Conservation (phyloP, 92 coral and sea anemone genomes). For the Muricea muricata region DNA sequence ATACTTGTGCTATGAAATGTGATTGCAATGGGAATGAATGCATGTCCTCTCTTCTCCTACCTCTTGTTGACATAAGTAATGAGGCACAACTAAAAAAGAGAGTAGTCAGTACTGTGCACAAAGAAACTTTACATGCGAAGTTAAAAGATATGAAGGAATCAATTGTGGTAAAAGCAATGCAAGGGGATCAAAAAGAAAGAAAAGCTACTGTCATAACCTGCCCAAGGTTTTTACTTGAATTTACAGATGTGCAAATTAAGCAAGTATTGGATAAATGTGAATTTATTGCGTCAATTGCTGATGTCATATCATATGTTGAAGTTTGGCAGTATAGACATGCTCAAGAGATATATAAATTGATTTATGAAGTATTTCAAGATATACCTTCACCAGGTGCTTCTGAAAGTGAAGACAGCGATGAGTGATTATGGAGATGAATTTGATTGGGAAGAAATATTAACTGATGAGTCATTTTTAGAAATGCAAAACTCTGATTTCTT, state of each 20-base stretch:
- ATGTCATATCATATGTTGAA: slow-evolving; percentile 38
- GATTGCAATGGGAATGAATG: slow-evolving; percentile 28
- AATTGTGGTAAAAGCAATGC: slow-evolving; percentile 34
- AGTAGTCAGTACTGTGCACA: slow-evolving; percentile 27
- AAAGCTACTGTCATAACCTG: slow-evolving; percentile 48
- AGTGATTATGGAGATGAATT: no score
- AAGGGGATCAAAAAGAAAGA: slow-evolving; percentile 40
- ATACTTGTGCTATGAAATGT: slow-evolving; percentile 52
- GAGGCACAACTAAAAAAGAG: background rate
- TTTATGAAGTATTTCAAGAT: slow-evolving; percentile 54
- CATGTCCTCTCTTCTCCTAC: slow-evolving; percentile 32
- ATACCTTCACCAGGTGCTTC: slow-evolving; percentile 33
- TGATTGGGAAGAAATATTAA: no score
- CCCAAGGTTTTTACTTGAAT: slow-evolving; percentile 49
- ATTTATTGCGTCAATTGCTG: slow-evolving; percentile 35
- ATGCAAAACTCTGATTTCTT: slow-evolving; percentile 26
- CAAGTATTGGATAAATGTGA: slow-evolving; percentile 48
- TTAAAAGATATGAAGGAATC: slow-evolving; percentile 27
- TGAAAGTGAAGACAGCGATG: slow-evolving; percentile 37
- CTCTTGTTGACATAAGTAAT: background rate
- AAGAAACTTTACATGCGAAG: background rate
- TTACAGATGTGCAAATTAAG: slow-evolving; percentile 51
- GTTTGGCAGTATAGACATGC: slow-evolving; percentile 60
- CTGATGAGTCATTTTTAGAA: slow-evolving; percentile 51
- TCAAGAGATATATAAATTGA: slow-evolving; percentile 37